phyloP scores from a whole-genome alignment of 2,888 invertebrate species.

The Choristoneura rosaceana region DNA sequence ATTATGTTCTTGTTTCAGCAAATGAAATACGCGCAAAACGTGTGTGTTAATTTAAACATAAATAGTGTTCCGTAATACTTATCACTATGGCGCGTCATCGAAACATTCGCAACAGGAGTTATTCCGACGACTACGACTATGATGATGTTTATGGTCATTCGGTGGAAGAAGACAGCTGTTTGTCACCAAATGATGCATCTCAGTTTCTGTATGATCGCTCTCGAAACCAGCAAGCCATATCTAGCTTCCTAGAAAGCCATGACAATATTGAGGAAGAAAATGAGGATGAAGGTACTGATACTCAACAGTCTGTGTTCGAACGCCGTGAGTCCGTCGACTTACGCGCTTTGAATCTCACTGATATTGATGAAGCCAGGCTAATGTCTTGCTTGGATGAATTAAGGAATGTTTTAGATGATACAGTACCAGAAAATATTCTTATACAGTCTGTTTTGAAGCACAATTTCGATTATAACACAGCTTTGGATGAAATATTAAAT shows the following conservation, averaged over 20 bases:
- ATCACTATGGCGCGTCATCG: conserved; percentile 93
- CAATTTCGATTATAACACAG: conserved; percentile 89
- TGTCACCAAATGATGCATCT: conserved; percentile 94
- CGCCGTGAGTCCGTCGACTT: conserved; percentile 81
- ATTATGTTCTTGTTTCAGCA: background rate
- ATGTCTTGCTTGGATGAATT: conserved; percentile 94
- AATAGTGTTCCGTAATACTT: background rate
- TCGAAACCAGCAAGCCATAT: conserved; percentile 89
- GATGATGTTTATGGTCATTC: conserved; percentile 97
- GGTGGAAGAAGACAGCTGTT: conserved; percentile 95
- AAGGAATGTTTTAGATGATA: conserved; percentile 91
- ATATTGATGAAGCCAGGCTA: conserved; percentile 90
- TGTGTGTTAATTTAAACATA: conserved; percentile 18
- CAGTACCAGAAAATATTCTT: conserved; percentile 89
- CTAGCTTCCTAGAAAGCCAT: conserved; percentile 90
- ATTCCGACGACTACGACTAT: conserved; percentile 96
- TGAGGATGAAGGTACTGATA: conserved; percentile 74
- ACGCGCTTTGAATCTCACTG: conserved; percentile 82
- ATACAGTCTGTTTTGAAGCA: conserved; percentile 89
- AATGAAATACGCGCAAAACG: conserved; percentile 28
- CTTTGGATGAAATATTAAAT: conserved; percentile 90
- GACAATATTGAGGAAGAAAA: conserved; percentile 90
- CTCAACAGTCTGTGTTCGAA: conserved; percentile 56
- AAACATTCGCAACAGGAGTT: conserved; percentile 93
- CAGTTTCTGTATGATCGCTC: conserved; percentile 95